Percentiles rank a stretch among this genome's conserved stretches.
These are phyloP conservation scores for Dendrophyllia cribrosa DNA, from an alignment of 64 coral and sea anemone genomes.

Conservation along the genomic window DNA sequence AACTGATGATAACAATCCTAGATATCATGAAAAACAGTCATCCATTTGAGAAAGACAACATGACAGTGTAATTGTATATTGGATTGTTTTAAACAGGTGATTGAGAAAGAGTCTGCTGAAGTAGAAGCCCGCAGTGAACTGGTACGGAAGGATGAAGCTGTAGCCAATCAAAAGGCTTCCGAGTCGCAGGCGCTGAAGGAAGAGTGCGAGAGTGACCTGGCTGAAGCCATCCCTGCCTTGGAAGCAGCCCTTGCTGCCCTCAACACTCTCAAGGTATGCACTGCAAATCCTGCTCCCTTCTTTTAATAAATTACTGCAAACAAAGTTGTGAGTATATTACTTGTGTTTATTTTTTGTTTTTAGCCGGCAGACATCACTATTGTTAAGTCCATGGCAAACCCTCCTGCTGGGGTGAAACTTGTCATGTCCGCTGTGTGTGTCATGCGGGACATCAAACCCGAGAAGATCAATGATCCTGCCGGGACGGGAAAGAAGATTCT, in stretches of 20 bases:
- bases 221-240: constrained; percentile 95
- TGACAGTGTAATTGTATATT: not conserved
- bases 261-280: constrained; percentile 89
- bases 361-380: constrained; percentile 99
- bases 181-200: constrained; percentile 93
- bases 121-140: constrained; percentile 98
- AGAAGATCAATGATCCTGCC: constrained; percentile 93
- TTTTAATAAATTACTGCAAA: too few species aligned
- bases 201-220: constrained; percentile 94
- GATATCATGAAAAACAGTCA: too few species aligned
- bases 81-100: constrained; percentile 57
- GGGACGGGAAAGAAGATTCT: constrained; percentile 97
- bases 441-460: constrained; percentile 96
- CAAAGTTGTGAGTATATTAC: too few species aligned
- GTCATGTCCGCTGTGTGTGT: constrained; percentile 98
- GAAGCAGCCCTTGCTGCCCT: constrained; percentile 98
- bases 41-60: too few species aligned
- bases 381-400: constrained; percentile 95
- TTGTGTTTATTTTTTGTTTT: not conserved
- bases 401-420: constrained; percentile 95
- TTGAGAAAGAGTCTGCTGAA: constrained; percentile 97
- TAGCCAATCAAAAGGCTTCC: constrained; percentile 92
- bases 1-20: not conserved
- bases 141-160: constrained; percentile 94
- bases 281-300: not conserved